Evolutionary conservation across 2,888 invertebrate genomes (phyloP), one percentile per base, ranked within the genome.

Genomic region (Pheosia tremula): DNA sequence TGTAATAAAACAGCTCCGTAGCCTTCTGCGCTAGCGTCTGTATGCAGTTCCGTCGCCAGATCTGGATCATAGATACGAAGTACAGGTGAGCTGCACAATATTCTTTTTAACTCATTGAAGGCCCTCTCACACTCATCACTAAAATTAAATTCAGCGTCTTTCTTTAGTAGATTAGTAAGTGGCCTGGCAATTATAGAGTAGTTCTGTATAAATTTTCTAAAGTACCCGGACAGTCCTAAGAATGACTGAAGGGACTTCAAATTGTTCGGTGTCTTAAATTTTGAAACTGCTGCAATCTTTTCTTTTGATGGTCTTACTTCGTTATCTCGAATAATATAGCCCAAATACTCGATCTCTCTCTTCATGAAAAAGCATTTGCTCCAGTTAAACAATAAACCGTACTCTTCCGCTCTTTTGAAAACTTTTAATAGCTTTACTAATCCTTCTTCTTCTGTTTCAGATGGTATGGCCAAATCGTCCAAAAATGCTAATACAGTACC

Each of bases 301-400:
- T 65, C 62, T 56, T 59, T 13, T 11, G 72, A 70, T 4, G 73
- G 74, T 49, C 64, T n/a, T 4, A 75, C 63, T 61, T 67, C 63
- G 43, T 62, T 58, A 37, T 72, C 62, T 0, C 50, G 0, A 37
- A 77, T 65, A 2, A 71, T 61, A 47, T 75, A 67, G 7, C 78
- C 80, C 0, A 79, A 52, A 64, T 79, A 78, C 60, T 77, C 64
- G 5, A 65, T 56, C 37, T 56, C 62, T 58, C 56, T 69, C 47
- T 77, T 66, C 38, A 85, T 13, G 61, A 88, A 80, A n/a, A 83
- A 74, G 59, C 82, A 84, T 67, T 87, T 86, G 41, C 80, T 79
- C 72, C 69, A 78, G 41, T 84, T 84, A 54, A 74, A n/a, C 62
- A 57, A 36, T 76, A 76, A 43, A 71, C 82, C 62, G 66, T 59